Percentiles rank a stretch among this genome's conserved stretches.
Evolutionary conservation across 2,888 invertebrate species (phyloP).

Genomic region (Catocala fraxini): DNA sequence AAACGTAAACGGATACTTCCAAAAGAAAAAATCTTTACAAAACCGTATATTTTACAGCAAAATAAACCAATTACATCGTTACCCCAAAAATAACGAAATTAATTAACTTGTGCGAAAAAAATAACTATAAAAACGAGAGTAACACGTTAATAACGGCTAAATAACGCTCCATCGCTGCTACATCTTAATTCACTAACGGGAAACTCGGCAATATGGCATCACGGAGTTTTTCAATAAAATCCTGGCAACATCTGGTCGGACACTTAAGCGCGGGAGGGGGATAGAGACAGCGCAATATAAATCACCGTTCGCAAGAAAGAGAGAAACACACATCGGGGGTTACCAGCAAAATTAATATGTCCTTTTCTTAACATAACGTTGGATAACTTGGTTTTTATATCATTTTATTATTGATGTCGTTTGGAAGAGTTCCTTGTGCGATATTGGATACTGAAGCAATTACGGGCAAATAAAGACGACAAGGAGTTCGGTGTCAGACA

Average conservation of each 20-base stretch:
- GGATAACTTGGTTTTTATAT: slow-evolving; percentile 75
- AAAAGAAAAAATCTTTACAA: too few relatives aligned
- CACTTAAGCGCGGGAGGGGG: slow-evolving; percentile 83
- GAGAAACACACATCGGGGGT: slow-evolving; percentile 64
- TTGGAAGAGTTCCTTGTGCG: slow-evolving; percentile 30
- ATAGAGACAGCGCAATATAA: slow-evolving; percentile 60
- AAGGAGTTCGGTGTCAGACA: background rate
- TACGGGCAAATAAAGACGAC: slow-evolving; percentile 40
- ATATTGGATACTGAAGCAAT: slow-evolving; percentile 45
- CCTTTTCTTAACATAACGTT: slow-evolving; percentile 78
- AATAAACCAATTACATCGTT: too few relatives aligned
- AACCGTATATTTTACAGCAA: too few relatives aligned
- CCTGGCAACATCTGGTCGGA: slow-evolving; percentile 79
- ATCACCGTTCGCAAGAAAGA: slow-evolving; percentile 47
- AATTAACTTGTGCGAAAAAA: slow-evolving; percentile 42
- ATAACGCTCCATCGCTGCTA: slow-evolving; percentile 58
- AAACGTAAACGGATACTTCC: too few relatives aligned
- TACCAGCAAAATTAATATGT: slow-evolving; percentile 82
- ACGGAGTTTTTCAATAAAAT: slow-evolving; percentile 86
- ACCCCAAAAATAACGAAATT: slow-evolving; percentile 23
- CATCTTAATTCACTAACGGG: slow-evolving; percentile 85
- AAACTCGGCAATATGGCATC: slow-evolving; percentile 77
- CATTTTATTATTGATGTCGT: slow-evolving; percentile 81
- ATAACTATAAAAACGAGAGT: slow-evolving; percentile 45
- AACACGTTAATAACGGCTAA: slow-evolving; percentile 51